Evolutionary conservation across 2,888 invertebrate genomes (phyloP).

Genomic region (Cremastinae sp.): DNA sequence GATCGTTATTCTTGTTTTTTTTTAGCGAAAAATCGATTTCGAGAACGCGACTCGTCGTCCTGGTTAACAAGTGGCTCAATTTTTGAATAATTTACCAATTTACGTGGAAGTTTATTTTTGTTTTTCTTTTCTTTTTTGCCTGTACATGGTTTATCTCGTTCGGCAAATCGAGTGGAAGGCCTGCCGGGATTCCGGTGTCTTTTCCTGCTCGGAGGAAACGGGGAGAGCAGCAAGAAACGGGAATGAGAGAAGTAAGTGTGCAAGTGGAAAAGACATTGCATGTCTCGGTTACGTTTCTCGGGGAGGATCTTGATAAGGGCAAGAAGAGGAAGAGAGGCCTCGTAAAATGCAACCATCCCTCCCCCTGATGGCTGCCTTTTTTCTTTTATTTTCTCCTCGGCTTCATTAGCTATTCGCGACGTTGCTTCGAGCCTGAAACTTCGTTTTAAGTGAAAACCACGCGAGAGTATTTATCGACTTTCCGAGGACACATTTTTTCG

Average conservation of each 20-base stretch:
- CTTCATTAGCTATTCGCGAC: not conserved
- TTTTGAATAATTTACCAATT: conserved; percentile 34
- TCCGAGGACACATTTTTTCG: not conserved
- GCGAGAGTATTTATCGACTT: not conserved
- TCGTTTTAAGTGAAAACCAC: too few species aligned
- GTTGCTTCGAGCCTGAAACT: too few species aligned
- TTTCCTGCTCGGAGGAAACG: conserved; percentile 27
- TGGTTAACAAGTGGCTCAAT: conserved; percentile 51
- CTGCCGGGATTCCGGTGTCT: conserved; percentile 48
- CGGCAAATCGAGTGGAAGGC: conserved; percentile 73
- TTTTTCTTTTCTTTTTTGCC: too few species aligned
- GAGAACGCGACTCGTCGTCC: conserved; percentile 16
- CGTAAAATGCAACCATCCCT: conserved; percentile 37
- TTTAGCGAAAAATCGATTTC: too few species aligned
- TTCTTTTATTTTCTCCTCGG: conserved; percentile 31
- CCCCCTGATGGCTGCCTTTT: conserved; percentile 55
- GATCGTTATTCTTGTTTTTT: too few species aligned
- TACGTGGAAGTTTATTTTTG: conserved; percentile 71
- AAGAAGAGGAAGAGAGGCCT: conserved; percentile 46
- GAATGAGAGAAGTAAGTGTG: conserved; percentile 43
- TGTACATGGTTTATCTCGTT: conserved; percentile 67
- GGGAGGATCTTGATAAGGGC: conserved; percentile 68
- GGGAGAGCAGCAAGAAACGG: conserved; percentile 20
- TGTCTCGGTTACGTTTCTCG: conserved; percentile 69
- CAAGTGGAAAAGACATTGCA: conserved; percentile 64